phyloP scores from a whole-genome alignment of 2,113 vertebrate species.

The Salvelinus alpinus region DNA sequence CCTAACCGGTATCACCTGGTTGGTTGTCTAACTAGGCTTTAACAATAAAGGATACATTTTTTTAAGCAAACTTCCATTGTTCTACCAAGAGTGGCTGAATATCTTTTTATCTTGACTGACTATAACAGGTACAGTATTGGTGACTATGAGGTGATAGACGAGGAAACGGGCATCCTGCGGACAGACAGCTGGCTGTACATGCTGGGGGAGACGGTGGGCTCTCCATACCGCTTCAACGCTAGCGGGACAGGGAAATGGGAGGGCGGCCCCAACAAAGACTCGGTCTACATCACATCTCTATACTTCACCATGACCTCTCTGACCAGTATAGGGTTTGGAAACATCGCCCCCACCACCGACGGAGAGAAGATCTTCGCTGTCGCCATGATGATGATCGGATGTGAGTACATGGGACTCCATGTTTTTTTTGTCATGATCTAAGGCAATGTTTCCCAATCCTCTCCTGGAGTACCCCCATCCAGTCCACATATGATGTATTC shows the following conservation, averaged over 20 bases:
- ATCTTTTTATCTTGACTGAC: not conserved
- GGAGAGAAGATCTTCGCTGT: slow-evolving; percentile 98
- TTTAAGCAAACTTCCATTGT: too few relatives aligned
- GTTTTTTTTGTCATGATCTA: too few relatives aligned
- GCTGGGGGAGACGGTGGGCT: slow-evolving; percentile 85
- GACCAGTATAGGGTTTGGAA: slow-evolving; percentile 97
- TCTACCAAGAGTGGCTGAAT: too few relatives aligned
- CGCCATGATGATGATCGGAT: slow-evolving; percentile 99
- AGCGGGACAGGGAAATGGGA: slow-evolving; percentile 92
- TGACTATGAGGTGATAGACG: slow-evolving; percentile 96
- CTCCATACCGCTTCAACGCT: slow-evolving; percentile 90
- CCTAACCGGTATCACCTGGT: too few relatives aligned
- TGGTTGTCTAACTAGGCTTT: too few relatives aligned
- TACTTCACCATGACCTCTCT: slow-evolving; percentile 99
- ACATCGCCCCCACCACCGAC: slow-evolving; percentile 95
- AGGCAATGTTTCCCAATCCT: too few relatives aligned
- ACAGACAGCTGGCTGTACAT: slow-evolving; percentile 95
- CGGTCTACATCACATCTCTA: slow-evolving; percentile 94
- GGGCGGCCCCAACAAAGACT: slow-evolving; percentile 94
- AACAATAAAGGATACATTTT: too few relatives aligned
- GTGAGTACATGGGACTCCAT: slow-evolving; percentile 80
- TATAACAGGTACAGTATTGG: slow-evolving; percentile 90
- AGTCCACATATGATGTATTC: too few relatives aligned
- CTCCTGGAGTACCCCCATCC: too few relatives aligned
- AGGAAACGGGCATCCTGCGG: slow-evolving; percentile 89